Evolutionary conservation across 2,797 vertebrate genomes (phyloP).

Genomic region (Melopsittacus undulatus): DNA sequence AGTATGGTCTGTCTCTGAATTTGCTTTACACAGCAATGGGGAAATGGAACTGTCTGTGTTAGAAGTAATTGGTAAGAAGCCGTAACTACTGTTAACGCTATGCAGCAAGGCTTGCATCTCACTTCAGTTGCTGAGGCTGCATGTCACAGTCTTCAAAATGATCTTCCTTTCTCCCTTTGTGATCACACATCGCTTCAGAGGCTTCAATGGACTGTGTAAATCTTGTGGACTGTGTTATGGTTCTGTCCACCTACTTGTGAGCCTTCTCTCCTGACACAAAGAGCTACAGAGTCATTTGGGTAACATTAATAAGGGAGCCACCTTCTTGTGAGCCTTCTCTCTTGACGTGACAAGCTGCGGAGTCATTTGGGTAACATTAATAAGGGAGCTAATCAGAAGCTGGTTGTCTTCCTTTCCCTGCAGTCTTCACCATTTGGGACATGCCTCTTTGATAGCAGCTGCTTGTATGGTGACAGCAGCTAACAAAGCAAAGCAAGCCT

Average conservation of each 20-base stretch:
- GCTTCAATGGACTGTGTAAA: neutral
- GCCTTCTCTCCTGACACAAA: fast-evolving
- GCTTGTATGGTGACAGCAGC: neutral
- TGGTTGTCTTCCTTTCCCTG: neutral
- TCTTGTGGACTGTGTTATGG: neutral
- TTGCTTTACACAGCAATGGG: neutral
- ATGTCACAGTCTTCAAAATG: neutral
- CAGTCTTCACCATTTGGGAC: neutral
- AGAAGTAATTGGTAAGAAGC: slow-evolving; percentile 34
- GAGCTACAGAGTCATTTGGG: neutral
- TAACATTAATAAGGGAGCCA: neutral
- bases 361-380: neutral
- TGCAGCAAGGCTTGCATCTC: neutral
- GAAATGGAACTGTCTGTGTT: neutral
- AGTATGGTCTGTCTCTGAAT: neutral
- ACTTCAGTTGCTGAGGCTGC: neutral
- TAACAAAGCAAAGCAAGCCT: neutral
- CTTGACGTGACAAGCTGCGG: fast-evolving
- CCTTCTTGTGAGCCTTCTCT: neutral
- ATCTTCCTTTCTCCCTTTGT: neutral
- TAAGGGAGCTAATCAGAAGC: neutral
- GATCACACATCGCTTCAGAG: neutral
- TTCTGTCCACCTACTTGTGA: neutral
- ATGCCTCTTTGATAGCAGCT: neutral
- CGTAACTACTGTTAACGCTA: neutral